Base-by-base conservation (phyloP, 2,888 invertebrate species). In the Phymatocera aterrima region DNA sequence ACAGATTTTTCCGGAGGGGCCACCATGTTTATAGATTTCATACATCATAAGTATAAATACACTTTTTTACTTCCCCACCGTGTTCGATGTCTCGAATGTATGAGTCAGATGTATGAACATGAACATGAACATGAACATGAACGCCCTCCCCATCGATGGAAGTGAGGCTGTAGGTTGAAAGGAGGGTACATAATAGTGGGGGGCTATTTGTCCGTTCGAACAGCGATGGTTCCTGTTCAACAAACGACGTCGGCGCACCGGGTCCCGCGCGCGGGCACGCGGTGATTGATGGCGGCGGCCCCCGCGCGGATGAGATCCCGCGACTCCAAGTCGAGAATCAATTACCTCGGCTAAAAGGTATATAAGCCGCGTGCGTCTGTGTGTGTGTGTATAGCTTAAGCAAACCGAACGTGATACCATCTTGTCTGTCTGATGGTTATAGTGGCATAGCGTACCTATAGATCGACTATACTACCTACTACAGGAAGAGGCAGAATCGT, bases 341-440 rank as follows among this genome's bases (percentile, higher is more conserved):
- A 82, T 82, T 78, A 77, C 77, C 78, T 60, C 78, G 70, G 81
- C 77, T 81, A 78, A 82, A 80, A 81, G 79, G 37, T 60, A 51
- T 72, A 51, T n/a, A 15, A 21, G 28, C n/a, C 0, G 72, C 51
- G 51, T 48, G 34, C 0, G 51, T 72, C 8, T 0, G 34, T 4
- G 48, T 15, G 34, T 34, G 51, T 51, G 72, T 28, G 72, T 51
- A 54, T 54, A 34, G 61, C 18, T 60, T 77, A 79, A 82, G 82
- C 77, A 82, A 78, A 80, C 79, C 77, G 48, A 75, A 68, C 48
- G 75, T 68, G 82, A 82, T 82, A 82, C 51, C 78, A 79, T 81
- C 78, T 74, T 60, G 72, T 68, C 65, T 3, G 28, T 57, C 24
- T 28, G 57, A 15, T 57, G 2, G 4, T 28, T 57, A 12, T 4